These are phyloP conservation scores for Etia nguti DNA, from an alignment of 2,113 vertebrate species.

Conservation along the genomic window DNA sequence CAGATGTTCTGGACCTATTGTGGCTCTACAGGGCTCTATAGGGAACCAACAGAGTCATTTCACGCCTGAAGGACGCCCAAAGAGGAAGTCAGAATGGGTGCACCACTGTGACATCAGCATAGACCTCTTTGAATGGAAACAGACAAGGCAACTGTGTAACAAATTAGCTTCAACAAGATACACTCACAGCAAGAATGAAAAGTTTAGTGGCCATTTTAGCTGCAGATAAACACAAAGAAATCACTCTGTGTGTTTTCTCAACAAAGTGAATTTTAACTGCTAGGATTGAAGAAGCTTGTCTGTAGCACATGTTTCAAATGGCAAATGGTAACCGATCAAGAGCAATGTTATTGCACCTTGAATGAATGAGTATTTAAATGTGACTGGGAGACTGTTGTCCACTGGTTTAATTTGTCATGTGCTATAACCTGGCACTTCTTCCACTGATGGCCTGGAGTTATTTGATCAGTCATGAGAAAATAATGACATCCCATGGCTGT, in stretches of 20 bases:
- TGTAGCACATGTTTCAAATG: not conserved
- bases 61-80: constrained; percentile 47
- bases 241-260: not conserved
- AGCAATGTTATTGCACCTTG: not conserved
- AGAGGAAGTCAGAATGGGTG: constrained; percentile 52
- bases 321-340: not conserved
- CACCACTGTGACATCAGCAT: constrained; percentile 40
- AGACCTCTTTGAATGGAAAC: constrained; percentile 40
- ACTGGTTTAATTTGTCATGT: not conserved
- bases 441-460: not conserved
- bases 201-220: not conserved
- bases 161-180: constrained; percentile 57
- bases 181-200: constrained; percentile 19
- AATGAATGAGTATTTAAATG: not conserved
- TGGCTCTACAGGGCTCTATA: constrained; percentile 16
- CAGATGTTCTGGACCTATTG: constrained; percentile 58
- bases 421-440: not conserved
- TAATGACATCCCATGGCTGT: not conserved
- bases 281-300: not conserved
- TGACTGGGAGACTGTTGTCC: not conserved
- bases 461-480: not conserved
- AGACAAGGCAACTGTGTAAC: constrained; percentile 44
- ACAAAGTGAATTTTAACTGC: not conserved
- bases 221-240: not conserved
- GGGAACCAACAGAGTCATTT: constrained; percentile 54